A percentile compares a stretch with the other conserved stretches of the same genome.
phyloP scores from a whole-genome alignment of 2,797 vertebrate species.

The Odontamblyopus rebecca region DNA sequence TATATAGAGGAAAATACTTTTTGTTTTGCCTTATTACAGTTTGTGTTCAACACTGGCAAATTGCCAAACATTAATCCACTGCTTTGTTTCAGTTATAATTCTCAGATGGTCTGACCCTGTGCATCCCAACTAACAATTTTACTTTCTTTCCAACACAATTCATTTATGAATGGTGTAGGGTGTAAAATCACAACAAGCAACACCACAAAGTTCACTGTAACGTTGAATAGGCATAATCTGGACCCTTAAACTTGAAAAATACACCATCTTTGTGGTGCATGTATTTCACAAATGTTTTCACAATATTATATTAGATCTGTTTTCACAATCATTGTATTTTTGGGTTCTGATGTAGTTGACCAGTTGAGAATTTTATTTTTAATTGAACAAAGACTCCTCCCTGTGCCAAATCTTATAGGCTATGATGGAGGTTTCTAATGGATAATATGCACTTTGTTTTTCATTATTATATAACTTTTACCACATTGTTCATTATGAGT shows the following conservation, averaged over 20 bases:
- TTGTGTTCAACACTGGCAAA: slow-evolving; percentile 45
- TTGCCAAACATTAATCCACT: slow-evolving; percentile 64
- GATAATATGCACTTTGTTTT: slow-evolving; percentile 17
- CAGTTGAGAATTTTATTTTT: slow-evolving; percentile 11
- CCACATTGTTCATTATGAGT: slow-evolving; percentile 24
- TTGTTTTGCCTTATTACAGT: slow-evolving; percentile 39
- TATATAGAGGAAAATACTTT: background rate
- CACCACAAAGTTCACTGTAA: background rate
- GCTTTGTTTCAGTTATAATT: slow-evolving; percentile 38
- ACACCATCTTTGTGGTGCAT: too few relatives aligned
- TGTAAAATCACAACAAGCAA: background rate
- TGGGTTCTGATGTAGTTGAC: background rate
- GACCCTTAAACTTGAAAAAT: background rate
- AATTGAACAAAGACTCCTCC: slow-evolving; percentile 40
- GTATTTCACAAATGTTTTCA: background rate
- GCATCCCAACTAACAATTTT: background rate
- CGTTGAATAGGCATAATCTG: background rate
- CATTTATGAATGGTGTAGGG: background rate
- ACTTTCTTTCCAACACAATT: background rate
- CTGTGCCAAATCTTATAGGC: slow-evolving; percentile 47
- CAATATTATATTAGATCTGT: background rate
- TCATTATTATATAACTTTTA: slow-evolving; percentile 10
- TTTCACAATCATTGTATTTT: background rate
- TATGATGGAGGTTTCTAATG: slow-evolving; percentile 17
- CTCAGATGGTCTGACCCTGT: background rate